These are phyloP conservation scores for Eupithecia subfuscata DNA, from an alignment of 2,888 invertebrate genomes.

Conservation along the genomic window DNA sequence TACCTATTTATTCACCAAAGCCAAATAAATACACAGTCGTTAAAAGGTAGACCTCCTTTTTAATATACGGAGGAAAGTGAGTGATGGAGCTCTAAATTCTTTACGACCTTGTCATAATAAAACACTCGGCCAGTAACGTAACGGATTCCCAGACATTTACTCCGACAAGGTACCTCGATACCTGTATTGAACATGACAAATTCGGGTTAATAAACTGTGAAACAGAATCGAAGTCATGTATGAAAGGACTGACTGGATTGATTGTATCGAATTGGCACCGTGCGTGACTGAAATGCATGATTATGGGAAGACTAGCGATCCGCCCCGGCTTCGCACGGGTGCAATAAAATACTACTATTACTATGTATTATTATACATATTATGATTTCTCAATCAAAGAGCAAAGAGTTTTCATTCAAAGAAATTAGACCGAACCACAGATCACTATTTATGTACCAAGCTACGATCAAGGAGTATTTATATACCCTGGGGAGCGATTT, in stretches of 20 bases:
- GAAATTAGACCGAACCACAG: too few relatives aligned
- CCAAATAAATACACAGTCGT: neutral
- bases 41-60: neutral
- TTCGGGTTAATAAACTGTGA: conserved; percentile 34
- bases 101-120: conserved; percentile 29
- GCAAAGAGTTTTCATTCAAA: too few relatives aligned
- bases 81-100: conserved; percentile 3
- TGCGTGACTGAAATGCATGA: conserved; percentile 12
- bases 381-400: too few relatives aligned
- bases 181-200: conserved; percentile 21
- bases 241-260: conserved; percentile 21
- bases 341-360: too few relatives aligned
- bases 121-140: conserved; percentile 8
- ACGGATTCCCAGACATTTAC: conserved; percentile 22
- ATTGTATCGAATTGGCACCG: conserved; percentile 16
- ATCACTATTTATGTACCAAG: too few relatives aligned
- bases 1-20: neutral
- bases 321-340: too few relatives aligned
- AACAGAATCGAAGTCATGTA: conserved; percentile 16
- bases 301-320: too few relatives aligned
- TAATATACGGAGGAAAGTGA: conserved; percentile 6
- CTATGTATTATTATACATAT: too few relatives aligned
- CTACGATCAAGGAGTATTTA: too few relatives aligned
- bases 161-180: conserved; percentile 20
- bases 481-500: too few relatives aligned